A percentile compares a stretch with the other conserved stretches of the same genome.
phyloP scores from a whole-genome alignment of 2,888 invertebrate species.

The Neuroscelio doddi region DNA sequence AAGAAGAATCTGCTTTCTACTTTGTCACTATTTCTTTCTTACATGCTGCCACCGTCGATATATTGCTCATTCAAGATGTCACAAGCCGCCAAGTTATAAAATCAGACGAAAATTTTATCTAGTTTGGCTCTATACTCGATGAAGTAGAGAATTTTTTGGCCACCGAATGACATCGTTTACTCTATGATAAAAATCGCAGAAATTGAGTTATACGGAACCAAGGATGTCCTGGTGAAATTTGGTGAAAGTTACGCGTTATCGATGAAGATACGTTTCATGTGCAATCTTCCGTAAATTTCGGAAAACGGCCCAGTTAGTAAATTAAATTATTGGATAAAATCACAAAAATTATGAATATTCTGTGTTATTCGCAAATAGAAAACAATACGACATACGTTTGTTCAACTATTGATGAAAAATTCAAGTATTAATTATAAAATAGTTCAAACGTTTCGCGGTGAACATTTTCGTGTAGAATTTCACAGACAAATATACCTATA shows the following conservation, averaged over 20 bases:
- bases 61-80: background rate
- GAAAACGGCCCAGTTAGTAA: background rate
- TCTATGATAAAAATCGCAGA: background rate
- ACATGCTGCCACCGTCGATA: too few species aligned
- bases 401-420: too few species aligned
- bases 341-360: too few species aligned
- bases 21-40: too few species aligned
- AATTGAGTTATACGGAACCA: background rate
- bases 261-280: background rate
- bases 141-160: background rate
- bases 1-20: too few species aligned
- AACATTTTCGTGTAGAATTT: background rate
- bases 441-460: background rate
- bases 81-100: background rate
- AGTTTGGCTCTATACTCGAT: background rate
- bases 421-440: too few species aligned
- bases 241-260: too few species aligned
- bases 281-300: background rate
- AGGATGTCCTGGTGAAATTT: background rate
- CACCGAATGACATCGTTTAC: background rate
- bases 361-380: too few species aligned
- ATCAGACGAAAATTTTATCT: background rate
- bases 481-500: background rate
- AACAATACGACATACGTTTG: too few species aligned
- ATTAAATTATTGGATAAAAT: constrained; percentile 1